These are phyloP conservation scores for Digitonthophagus gazella DNA, from an alignment of 2,888 invertebrate genomes.

Conservation along the genomic window DNA sequence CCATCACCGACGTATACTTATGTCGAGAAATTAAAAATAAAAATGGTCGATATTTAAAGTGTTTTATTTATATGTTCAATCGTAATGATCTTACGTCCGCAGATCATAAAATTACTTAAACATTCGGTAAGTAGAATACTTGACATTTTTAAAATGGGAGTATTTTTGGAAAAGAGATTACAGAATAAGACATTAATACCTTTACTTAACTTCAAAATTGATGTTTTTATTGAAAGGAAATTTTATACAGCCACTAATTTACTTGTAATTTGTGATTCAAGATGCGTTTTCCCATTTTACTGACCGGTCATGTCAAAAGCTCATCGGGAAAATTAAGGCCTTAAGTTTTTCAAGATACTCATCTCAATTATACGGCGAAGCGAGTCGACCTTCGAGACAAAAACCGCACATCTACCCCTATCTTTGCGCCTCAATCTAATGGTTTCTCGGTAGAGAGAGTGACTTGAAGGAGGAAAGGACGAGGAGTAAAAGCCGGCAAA, in stretches of 20 bases:
- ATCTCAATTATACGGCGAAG: neutral
- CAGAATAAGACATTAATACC: too few relatives aligned
- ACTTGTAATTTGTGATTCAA: too few relatives aligned
- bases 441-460: neutral
- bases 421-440: neutral
- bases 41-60: neutral
- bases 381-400: neutral
- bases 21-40: neutral
- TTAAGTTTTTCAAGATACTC: neutral
- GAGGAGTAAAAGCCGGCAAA: neutral
- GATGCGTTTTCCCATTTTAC: too few relatives aligned
- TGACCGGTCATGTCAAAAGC: neutral
- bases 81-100: too few relatives aligned
- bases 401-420: neutral
- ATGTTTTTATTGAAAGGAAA: too few relatives aligned
- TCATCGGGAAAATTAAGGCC: neutral
- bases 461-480: neutral
- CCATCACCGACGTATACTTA: neutral
- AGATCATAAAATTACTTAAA: too few relatives aligned
- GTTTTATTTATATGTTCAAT: neutral
- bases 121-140: too few relatives aligned
- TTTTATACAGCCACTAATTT: too few relatives aligned
- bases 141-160: too few relatives aligned
- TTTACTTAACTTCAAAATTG: too few relatives aligned
- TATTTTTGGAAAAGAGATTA: too few relatives aligned